A percentile compares a stretch with the other conserved stretches of the same genome.
Conservation (phyloP, 2,113 vertebrate genomes). For the Cervus canadensis region DNA sequence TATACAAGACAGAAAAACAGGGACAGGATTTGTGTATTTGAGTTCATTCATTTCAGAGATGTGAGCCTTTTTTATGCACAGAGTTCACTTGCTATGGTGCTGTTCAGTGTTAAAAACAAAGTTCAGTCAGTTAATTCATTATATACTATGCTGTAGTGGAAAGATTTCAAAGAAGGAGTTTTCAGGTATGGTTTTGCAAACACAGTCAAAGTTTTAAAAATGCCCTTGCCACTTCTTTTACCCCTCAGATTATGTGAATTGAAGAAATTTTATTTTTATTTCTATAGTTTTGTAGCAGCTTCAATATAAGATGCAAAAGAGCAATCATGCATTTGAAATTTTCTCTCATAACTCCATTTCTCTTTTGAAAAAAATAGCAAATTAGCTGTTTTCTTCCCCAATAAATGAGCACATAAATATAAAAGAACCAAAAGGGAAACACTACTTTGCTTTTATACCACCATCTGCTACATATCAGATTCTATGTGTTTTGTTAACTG, state of each 20-base stretch:
- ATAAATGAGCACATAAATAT: constrained; percentile 30
- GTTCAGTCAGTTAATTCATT: neutral
- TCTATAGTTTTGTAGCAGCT: neutral
- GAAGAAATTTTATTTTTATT: constrained; percentile 16
- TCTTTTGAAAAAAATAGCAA: neutral
- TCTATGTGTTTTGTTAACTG: neutral
- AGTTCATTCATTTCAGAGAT: neutral
- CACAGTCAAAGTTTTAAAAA: neutral
- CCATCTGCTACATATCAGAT: constrained; percentile 37
- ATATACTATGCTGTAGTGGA: neutral
- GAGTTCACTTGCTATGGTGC: neutral
- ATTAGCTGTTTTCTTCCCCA: constrained; percentile 20
- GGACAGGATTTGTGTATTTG: neutral
- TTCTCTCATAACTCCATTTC: neutral
- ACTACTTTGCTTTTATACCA: constrained; percentile 1
- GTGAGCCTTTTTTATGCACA: neutral
- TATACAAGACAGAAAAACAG: neutral
- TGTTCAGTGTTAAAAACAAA: neutral
- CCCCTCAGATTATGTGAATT: neutral
- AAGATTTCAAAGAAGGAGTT: neutral
- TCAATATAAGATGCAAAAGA: neutral
- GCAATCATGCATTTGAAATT: neutral
- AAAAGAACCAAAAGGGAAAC: constrained; percentile 19
- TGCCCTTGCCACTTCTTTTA: neutral
- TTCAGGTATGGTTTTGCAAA: neutral